phyloP scores from a whole-genome alignment of 2,113 vertebrate species.

The Fukomys damarensis region DNA sequence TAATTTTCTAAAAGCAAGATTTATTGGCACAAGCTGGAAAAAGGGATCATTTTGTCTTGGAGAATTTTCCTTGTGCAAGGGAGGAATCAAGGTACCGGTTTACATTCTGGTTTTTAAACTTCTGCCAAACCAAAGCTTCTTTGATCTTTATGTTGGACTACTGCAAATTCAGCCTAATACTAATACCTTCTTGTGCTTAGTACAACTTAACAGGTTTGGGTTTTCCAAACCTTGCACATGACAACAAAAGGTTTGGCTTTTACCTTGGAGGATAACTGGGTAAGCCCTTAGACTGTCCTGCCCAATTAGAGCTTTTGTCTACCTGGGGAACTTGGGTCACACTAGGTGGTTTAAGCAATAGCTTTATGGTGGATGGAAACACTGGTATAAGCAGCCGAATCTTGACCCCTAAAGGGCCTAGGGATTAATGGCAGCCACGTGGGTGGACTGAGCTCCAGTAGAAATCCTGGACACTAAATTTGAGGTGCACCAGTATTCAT shows the following conservation, averaged over 20 bases:
- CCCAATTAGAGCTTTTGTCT: background rate
- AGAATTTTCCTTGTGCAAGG: background rate
- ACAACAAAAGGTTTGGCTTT: background rate
- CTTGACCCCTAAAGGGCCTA: background rate
- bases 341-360: background rate
- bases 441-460: background rate
- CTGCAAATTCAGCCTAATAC: background rate
- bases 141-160: background rate
- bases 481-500: background rate
- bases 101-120: slow-evolving; percentile 31
- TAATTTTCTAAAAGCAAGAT: background rate
- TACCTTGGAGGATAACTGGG: background rate
- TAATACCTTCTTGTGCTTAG: background rate
- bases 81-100: background rate
- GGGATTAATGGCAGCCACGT: background rate
- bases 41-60: background rate
- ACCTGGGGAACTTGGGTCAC: background rate
- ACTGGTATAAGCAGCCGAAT: background rate
- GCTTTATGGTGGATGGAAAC: background rate
- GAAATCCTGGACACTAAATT: background rate
- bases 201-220: background rate
- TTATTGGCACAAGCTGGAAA: background rate
- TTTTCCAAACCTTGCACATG: background rate
- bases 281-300: background rate
- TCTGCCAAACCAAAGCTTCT: background rate